Conservation (phyloP, 2,113 vertebrate genomes). For the Mormoops blainvillei region DNA sequence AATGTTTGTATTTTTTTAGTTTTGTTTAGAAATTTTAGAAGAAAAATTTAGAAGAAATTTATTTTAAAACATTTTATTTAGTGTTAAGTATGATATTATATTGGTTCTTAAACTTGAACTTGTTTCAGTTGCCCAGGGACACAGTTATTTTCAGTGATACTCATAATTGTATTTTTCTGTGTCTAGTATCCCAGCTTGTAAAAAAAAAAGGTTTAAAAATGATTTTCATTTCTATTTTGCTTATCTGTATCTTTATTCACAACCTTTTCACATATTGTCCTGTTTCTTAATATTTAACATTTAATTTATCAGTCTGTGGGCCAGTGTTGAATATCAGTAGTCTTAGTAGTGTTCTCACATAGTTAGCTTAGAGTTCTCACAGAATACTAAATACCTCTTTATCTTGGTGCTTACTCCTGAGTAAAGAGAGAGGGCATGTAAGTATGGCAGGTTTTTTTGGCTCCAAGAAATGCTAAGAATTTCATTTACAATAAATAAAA, state of each 20-base stretch:
- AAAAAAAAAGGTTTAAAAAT: background rate
- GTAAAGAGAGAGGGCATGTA: conserved; percentile 36
- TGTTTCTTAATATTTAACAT: conserved; percentile 15
- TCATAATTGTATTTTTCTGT: background rate
- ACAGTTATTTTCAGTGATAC: background rate
- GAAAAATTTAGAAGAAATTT: background rate
- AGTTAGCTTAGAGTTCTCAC: conserved; percentile 1
- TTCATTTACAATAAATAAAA: conserved; percentile 18
- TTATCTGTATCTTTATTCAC: background rate
- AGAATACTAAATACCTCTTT: conserved; percentile 38
- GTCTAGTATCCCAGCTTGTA: background rate
- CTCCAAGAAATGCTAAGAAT: conserved; percentile 7
- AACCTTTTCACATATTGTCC: background rate
- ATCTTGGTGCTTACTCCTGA: conserved; percentile 3
- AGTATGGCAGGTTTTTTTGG: conserved; percentile 15
- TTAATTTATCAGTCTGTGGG: background rate
- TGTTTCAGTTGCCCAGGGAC: background rate
- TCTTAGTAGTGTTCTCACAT: conserved; percentile 6
- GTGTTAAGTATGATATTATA: background rate
- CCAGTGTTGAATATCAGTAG: background rate
- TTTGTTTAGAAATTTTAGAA: background rate
- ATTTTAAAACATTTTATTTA: conserved; percentile 27
- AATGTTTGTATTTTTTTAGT: conserved; percentile 18
- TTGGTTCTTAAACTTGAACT: background rate
- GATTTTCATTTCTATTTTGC: background rate